These are phyloP conservation scores for Acanthacorydalis orientalis DNA, from an alignment of 2,888 invertebrate species.

Conservation along the genomic window DNA sequence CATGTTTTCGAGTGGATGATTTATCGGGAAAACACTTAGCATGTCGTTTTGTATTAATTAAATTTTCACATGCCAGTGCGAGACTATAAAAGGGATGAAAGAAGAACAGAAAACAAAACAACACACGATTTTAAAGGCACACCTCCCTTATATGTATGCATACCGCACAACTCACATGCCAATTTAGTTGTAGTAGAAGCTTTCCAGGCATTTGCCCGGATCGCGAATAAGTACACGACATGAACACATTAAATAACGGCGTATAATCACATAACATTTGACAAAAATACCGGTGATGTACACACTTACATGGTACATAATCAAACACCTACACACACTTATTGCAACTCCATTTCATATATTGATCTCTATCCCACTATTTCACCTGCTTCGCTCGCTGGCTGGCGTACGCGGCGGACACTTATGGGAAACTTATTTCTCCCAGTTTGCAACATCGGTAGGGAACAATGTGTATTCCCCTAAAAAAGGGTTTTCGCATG, in stretches of 20 bases:
- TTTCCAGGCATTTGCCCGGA: background rate
- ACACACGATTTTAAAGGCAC: too few species aligned
- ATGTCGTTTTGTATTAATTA: too few species aligned
- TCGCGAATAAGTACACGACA: background rate
- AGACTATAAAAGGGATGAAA: too few species aligned
- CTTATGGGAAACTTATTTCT: slow-evolving; percentile 4
- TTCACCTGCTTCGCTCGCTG: slow-evolving; percentile 12
- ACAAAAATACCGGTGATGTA: background rate
- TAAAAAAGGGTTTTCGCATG: background rate
- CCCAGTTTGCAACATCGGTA: slow-evolving; percentile 3
- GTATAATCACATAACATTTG: background rate
- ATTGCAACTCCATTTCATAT: slow-evolving; percentile 14
- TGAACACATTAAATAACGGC: background rate
- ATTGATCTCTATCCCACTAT: slow-evolving; percentile 18
- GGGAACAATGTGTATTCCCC: slow-evolving; percentile 5
- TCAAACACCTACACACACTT: slow-evolving; percentile 4
- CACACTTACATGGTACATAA: slow-evolving; percentile 5
- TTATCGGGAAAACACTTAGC: too few species aligned
- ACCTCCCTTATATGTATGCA: background rate
- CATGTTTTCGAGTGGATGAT: too few species aligned
- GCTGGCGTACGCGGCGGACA: background rate
- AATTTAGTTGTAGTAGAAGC: background rate
- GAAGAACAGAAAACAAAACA: too few species aligned
- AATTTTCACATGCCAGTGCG: too few species aligned
- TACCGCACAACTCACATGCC: background rate